These are phyloP conservation scores for Cataglyphis albicans DNA, from an alignment of 2,888 invertebrate genomes.

Conservation along the genomic window DNA sequence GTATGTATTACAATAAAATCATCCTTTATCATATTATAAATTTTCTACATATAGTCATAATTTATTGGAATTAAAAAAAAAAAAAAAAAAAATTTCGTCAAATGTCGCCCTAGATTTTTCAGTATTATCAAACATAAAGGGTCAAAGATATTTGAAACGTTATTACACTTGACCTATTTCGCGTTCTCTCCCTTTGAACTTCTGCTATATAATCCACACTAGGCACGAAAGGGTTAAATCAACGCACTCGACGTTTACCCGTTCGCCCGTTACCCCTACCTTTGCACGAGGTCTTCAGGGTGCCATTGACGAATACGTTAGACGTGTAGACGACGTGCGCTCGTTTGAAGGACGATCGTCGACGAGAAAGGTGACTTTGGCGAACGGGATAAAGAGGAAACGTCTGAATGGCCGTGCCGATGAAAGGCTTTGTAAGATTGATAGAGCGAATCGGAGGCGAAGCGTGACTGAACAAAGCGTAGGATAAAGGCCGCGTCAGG, in stretches of 20 bases:
- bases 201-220: slow-evolving; percentile 15
- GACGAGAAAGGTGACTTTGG: slow-evolving; percentile 48
- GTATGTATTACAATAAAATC: background rate
- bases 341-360: slow-evolving; percentile 47
- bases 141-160: background rate
- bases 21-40: slow-evolving; percentile 14
- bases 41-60: background rate
- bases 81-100: background rate
- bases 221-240: slow-evolving; percentile 36
- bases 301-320: slow-evolving; percentile 42
- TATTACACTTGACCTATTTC: slow-evolving; percentile 19
- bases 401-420: slow-evolving; percentile 56
- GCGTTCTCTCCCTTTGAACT: slow-evolving; percentile 15
- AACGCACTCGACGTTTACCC: slow-evolving; percentile 4
- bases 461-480: slow-evolving; percentile 57
- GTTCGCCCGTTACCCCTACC: background rate
- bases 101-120: background rate
- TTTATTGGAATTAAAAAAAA: slow-evolving; percentile 11
- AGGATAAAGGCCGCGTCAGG: slow-evolving; percentile 53
- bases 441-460: slow-evolving; percentile 64
- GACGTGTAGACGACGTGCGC: slow-evolving; percentile 34
- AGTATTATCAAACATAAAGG: background rate
- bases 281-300: background rate
- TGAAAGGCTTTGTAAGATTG: slow-evolving; percentile 68
- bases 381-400: slow-evolving; percentile 53